Evolutionary conservation across 2,888 invertebrate genomes (phyloP).

Genomic region (Imbricaverruca yamaguchii): DNA sequence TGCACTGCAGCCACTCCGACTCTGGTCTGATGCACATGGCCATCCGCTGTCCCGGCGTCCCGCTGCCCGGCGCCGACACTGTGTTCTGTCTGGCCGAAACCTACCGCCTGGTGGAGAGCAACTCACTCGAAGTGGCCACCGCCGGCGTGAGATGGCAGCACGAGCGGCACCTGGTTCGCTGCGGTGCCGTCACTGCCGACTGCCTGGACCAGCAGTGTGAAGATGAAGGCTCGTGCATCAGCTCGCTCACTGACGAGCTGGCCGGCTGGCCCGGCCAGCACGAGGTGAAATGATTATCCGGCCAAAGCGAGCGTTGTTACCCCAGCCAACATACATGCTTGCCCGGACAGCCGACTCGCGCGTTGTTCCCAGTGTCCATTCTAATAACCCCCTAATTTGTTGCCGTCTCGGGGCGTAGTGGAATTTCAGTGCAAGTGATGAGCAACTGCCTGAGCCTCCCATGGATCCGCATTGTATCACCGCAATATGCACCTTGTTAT

Average conservation of each 20-base stretch:
- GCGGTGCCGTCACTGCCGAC: conserved; percentile 30
- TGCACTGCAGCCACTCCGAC: conserved; percentile 42
- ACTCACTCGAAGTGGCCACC: conserved; percentile 32
- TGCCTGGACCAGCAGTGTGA: conserved; percentile 32
- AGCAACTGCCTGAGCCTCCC: too few relatives aligned
- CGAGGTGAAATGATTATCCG: too few relatives aligned
- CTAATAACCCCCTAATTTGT: too few relatives aligned
- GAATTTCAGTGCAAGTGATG: too few relatives aligned
- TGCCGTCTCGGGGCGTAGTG: too few relatives aligned
- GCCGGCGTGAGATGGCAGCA: conserved; percentile 40
- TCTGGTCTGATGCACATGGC: conserved; percentile 34
- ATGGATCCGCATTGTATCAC: too few relatives aligned
- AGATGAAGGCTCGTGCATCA: conserved; percentile 48
- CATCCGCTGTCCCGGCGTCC: conserved; percentile 26
- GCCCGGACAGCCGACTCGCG: too few relatives aligned
- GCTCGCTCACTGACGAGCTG: conserved; percentile 41
- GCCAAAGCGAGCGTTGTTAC: too few relatives aligned
- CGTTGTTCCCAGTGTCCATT: too few relatives aligned
- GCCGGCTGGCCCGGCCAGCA: neutral
- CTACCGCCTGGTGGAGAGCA: conserved; percentile 27
- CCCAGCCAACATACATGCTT: too few relatives aligned
- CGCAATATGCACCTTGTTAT: too few relatives aligned
- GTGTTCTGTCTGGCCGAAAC: conserved; percentile 42
- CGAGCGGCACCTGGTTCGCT: conserved; percentile 3
- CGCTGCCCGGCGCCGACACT: conserved; percentile 33